Evolutionary conservation across 2,888 invertebrate genomes (phyloP), one percentile per base, ranked within the genome.

Genomic region (Seladonia tumulorum): DNA sequence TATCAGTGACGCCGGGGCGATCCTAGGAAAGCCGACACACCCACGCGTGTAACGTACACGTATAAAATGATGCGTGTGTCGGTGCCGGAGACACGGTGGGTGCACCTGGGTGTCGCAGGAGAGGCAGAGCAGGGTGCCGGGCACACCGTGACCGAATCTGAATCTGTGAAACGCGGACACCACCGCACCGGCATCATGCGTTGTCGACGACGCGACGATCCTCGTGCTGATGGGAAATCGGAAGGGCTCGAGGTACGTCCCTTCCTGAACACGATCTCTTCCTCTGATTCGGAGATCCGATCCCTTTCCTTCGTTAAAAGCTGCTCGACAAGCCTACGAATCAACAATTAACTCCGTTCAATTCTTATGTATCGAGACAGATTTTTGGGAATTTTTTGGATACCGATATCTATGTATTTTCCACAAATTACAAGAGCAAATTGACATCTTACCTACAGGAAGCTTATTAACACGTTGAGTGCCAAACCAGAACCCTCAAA

Each of bases 11-110:
- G 86, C 81, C 29, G 29, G 12, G 80, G 39, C 73, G 74, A 85
- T 81, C 84, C 89, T 86, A 85, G 86, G 83, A 89, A 76, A 88
- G 78, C 45, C 81, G 83, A 75, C 82, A 74, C 89, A 86, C 89
- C 88, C 86, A 86, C 86, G 88, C 89, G 68, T 71, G 82, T 71
- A 35, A 73, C 29, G 22, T 73, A 81, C 78, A 42, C 84, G 79
- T 87, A 16, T 29, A 53, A 53, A n/a, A 10, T 53, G 53, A 53
- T 22, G 82, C 81, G 88, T 89, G 92, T 89, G 93, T 92, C 91
- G 88, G 85, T 90, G 92, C 53, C 93, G 95, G 94, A 95, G 93
- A 94, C 91, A 95, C 94, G 94, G 94, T 95, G 94, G 94, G 93
- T 95, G 94, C 92, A 85, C 88, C 91, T 83, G 88, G 88, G 92